Evolutionary conservation across 2,888 invertebrate species (phyloP).

Genomic region (Prosapia bicincta): DNA sequence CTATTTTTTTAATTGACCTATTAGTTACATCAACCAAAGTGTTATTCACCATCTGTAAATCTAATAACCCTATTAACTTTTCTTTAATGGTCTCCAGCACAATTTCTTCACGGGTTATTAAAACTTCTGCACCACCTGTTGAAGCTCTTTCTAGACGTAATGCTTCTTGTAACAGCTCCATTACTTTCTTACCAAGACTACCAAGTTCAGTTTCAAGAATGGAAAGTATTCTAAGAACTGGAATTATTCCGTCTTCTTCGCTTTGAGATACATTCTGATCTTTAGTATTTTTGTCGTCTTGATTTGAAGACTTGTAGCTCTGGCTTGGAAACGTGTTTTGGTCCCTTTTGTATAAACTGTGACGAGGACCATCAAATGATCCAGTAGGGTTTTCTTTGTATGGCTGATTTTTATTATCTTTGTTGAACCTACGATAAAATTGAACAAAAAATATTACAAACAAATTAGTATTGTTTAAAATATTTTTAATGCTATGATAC

Average conservation of each 20-base stretch:
- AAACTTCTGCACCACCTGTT: background rate
- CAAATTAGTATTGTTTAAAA: no score
- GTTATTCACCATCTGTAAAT: background rate
- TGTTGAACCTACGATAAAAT: no score
- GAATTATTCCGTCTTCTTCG: background rate
- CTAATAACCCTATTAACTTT: background rate
- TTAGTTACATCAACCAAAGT: background rate
- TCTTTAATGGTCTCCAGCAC: background rate
- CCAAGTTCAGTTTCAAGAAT: background rate
- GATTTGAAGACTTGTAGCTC: no score
- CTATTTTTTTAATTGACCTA: background rate
- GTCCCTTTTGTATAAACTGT: no score
- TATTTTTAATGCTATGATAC: no score
- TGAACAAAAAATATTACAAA: no score
- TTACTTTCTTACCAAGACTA: background rate
- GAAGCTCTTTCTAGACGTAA: background rate
- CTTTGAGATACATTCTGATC: no score
- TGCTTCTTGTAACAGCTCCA: background rate
- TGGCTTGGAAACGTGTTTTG: no score
- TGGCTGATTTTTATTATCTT: no score
- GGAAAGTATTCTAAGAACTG: background rate
- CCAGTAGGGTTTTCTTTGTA: no score
- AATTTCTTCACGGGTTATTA: background rate
- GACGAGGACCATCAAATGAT: no score
- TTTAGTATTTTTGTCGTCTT: no score